Base-by-base conservation (phyloP, 2,888 invertebrate species). In the Agonopterix subpropinquella region DNA sequence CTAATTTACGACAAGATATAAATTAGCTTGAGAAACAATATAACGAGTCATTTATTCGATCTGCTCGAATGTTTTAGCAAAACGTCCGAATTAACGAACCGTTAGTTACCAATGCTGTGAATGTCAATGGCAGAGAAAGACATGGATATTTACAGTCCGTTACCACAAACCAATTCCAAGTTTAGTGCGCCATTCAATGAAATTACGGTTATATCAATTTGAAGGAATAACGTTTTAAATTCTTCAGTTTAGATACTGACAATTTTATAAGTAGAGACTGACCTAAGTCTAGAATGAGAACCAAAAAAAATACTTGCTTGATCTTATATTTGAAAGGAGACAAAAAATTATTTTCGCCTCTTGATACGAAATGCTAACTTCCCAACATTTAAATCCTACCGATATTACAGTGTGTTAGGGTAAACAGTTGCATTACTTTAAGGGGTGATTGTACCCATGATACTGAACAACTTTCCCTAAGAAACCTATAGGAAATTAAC, bases 81-180 rank as follows among this genome's bases (percentile, higher is more conserved):
- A n/a, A 62, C 56, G 63, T 67, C 62, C 66, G 67, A 78, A 74
- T 76, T 78, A 80, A 73, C 70, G 76, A 75, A 76, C 72, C 73
- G 71, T 77, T 73, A 68, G 3, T 15, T 4, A 18, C 62, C 60
- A 62, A 63, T 60, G 61, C 61, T 66, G 67, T 70, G 70, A 77
- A 73, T 77, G 74, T 67, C 76, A 76, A 65, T 64, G 71, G 65
- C 70, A 71, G 69, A 56, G 58, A 52, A 52, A 62, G 65, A 67
- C 67, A 65, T 66, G 64, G 69, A 70, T 72, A 72, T 73, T 73
- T 67, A 65, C 62, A 58, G 56, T 52, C 65, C 56, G 58, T 64
- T 57, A 65, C 66, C 64, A 53, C 64, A 57, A 64, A 56, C 53
- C 55, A 62, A 65, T 67, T 64, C 62, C 58, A 64, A 62, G 57